Percentiles rank a stretch among this genome's conserved stretches.
phyloP scores from a whole-genome alignment of 2,888 invertebrate species.

The Macrosoma leucophasiata region DNA sequence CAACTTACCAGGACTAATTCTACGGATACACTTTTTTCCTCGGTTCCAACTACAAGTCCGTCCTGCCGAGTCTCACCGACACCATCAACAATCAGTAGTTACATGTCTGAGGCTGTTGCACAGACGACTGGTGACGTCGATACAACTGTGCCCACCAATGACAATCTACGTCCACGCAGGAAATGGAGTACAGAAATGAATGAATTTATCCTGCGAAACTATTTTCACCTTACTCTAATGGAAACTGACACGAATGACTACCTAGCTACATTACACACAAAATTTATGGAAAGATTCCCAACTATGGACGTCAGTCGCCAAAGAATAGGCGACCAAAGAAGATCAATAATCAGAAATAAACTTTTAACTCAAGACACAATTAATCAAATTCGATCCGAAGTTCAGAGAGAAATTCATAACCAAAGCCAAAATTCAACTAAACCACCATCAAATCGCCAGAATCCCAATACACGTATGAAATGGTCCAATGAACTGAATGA shows the following conservation, averaged over 20 bases:
- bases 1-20: no score
- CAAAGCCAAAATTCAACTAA: not conserved
- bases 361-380: conserved; percentile 8
- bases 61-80: no score
- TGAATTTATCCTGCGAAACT: conserved; percentile 17
- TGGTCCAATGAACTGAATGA: conserved; percentile 18
- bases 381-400: conserved; percentile 6
- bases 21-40: no score
- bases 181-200: conserved; percentile 19
- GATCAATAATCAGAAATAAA: conserved; percentile 22
- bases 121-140: conserved; percentile 10
- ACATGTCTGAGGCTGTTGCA: conserved; percentile 11
- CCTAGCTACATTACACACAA: conserved; percentile 15
- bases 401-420: not conserved
- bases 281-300: conserved; percentile 19
- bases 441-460: not conserved
- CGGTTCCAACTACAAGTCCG: no score
- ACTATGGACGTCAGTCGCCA: conserved; percentile 21
- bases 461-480: conserved; percentile 14
- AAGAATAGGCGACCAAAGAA: conserved; percentile 23
- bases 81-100: no score
- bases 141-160: conserved; percentile 17
- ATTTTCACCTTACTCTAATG: conserved; percentile 8
- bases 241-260: conserved; percentile 10
- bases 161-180: conserved; percentile 9